Base-by-base conservation (phyloP, 2,888 invertebrate genomes). In the Cataglyphis altisquamis region DNA sequence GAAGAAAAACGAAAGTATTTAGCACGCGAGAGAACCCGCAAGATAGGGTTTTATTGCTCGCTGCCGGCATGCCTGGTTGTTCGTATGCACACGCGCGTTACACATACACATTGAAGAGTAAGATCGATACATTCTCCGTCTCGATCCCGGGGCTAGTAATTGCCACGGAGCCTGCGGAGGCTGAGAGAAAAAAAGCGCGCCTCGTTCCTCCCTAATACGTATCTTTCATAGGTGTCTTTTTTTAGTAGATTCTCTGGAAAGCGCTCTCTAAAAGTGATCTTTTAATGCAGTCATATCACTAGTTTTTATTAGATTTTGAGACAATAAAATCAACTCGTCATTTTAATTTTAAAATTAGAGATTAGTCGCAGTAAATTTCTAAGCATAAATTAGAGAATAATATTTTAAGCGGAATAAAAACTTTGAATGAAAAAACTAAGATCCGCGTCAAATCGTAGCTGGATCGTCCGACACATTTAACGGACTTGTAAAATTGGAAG, bases 1-100 rank as follows among this genome's bases (percentile, higher is more conserved):
- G 92, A 93, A 92, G 91, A 93, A 93, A 93, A 93, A 92, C 92
- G 90, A 92, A 92, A 92, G 91, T 91, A 92, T 91, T 92, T 88
- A 84, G 86, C 87, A 74, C 90, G 85, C 88, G 90, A 87, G 85
- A 87, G 85, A 80, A 80, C 70, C 90, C 88, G 85, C 90, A 90
- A 90, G 90, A 90, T 89, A 88, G 87, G 84, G 88, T 89, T 90
- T 90, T 90, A 90, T 89, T 88, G 86, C 81, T 75, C 82, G 52
- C 63, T 75, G 80, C 70, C 75, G 74, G 63, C 84, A 64, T 74
- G 74, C 83, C 82, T 2, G 60, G 67, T 67, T 67, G 82, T 67
- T 68, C 78, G 39, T 67, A 21, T 57, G 77, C 36, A 52, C 64
- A 75, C 66, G 67, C 32, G 77, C 52, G 57, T 67, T 29, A 15